phyloP scores from a whole-genome alignment of 1,140 invertebrate genomes.

The Argopecten irradians region DNA sequence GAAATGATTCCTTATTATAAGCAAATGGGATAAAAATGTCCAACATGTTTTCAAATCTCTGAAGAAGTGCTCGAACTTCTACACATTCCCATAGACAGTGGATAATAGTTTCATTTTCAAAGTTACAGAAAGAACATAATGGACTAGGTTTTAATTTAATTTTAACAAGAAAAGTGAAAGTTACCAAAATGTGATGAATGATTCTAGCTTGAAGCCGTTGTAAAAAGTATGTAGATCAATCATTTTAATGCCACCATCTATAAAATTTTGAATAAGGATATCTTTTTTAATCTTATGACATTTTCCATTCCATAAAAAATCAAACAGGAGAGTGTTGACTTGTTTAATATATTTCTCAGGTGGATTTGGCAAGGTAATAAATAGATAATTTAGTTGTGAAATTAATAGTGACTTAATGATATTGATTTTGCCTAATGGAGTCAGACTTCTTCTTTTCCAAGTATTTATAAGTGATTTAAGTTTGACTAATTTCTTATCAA shows the following conservation, averaged over 20 bases:
- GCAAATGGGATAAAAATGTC: too few relatives aligned
- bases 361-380: background rate
- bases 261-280: too few relatives aligned
- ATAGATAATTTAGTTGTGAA: background rate
- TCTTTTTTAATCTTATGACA: background rate
- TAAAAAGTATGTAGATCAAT: background rate
- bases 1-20: too few relatives aligned
- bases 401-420: background rate
- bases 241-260: too few relatives aligned
- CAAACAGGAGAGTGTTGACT: background rate
- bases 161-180: too few relatives aligned
- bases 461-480: background rate
- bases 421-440: background rate
- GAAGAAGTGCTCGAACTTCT: background rate
- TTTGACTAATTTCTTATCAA: background rate
- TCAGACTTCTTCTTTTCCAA: too few relatives aligned
- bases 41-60: background rate
- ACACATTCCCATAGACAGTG: background rate
- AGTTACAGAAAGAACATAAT: background rate
- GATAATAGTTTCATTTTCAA: background rate
- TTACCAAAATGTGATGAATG: too few relatives aligned
- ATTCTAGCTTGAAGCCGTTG: too few relatives aligned
- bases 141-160: too few relatives aligned
- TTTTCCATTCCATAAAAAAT: background rate
- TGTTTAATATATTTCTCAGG: background rate